phyloP scores from a whole-genome alignment of 2,888 invertebrate genomes.

The Drosophila flavopinicola region DNA sequence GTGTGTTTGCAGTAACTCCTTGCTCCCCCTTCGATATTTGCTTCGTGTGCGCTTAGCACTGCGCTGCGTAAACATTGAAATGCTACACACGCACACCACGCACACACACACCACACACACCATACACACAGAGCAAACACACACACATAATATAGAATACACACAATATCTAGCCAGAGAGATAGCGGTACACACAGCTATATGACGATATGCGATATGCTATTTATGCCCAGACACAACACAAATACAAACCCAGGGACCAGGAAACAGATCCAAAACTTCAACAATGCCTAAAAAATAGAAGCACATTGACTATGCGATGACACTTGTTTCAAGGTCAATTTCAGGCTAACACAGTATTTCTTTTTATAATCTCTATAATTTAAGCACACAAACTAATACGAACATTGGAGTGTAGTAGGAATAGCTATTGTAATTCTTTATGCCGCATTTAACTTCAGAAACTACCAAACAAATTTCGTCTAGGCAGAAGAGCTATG shows the following conservation, averaged over 20 bases:
- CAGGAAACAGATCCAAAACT: conserved; percentile 19
- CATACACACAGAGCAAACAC: neutral
- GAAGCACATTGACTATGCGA: conserved; percentile 28
- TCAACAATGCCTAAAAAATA: neutral
- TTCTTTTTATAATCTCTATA: too few relatives aligned
- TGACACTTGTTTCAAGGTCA: too few relatives aligned
- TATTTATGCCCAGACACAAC: conserved; percentile 66
- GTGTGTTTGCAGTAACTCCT: conserved; percentile 5
- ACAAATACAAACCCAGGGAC: conserved; percentile 43
- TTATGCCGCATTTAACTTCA: too few relatives aligned
- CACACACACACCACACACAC: conserved; percentile 2
- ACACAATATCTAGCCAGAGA: conserved; percentile 26
- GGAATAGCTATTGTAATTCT: too few relatives aligned
- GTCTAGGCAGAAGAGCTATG: too few relatives aligned
- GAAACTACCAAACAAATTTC: too few relatives aligned
- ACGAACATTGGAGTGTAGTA: too few relatives aligned
- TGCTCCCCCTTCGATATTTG: conserved; percentile 11
- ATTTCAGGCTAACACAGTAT: too few relatives aligned
- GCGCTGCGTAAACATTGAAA: conserved; percentile 43
- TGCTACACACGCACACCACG: conserved; percentile 48
- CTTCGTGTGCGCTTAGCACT: conserved; percentile 44
- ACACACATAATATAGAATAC: conserved; percentile 7
- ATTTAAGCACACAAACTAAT: too few relatives aligned
- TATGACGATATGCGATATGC: conserved; percentile 54
- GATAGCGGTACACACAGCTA: conserved; percentile 36